phyloP scores from a whole-genome alignment of 2,888 invertebrate species.

The Netelia fuscicornis region DNA sequence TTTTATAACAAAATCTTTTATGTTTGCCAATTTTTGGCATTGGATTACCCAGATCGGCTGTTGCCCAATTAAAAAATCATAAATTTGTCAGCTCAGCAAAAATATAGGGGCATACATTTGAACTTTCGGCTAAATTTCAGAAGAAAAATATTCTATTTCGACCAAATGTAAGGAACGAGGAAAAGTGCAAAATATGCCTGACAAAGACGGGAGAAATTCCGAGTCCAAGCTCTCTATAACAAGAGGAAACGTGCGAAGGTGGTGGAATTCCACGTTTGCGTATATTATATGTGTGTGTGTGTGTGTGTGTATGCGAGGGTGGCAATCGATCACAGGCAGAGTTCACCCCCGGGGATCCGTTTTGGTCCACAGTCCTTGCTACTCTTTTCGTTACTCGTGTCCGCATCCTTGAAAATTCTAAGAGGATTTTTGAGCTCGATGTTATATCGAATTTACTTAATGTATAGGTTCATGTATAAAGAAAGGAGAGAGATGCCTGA shows the following conservation, averaged over 20 bases:
- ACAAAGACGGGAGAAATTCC: background rate
- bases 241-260: background rate
- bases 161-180: too few relatives aligned
- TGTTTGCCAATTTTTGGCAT: too few relatives aligned
- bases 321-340: slow-evolving; percentile 79
- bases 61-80: too few relatives aligned
- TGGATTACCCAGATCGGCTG: too few relatives aligned
- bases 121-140: too few relatives aligned
- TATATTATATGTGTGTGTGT: background rate
- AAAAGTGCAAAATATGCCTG: background rate
- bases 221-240: background rate
- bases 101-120: too few relatives aligned
- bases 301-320: slow-evolving; percentile 70
- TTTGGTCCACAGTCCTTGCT: slow-evolving; percentile 70
- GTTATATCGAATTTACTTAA: slow-evolving; percentile 83
- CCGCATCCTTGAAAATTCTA: slow-evolving; percentile 74
- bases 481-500: slow-evolving; percentile 43
- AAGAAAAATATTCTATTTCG: too few relatives aligned
- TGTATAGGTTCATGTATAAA: slow-evolving; percentile 74
- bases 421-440: slow-evolving; percentile 61
- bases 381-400: slow-evolving; percentile 68
- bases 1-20: too few relatives aligned
- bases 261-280: background rate
- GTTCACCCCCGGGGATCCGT: slow-evolving; percentile 75
- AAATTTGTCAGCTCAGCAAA: too few relatives aligned